Evolutionary conservation across 1,140 invertebrate genomes (phyloP).

Genomic region (Drosophila nigromelanica): DNA sequence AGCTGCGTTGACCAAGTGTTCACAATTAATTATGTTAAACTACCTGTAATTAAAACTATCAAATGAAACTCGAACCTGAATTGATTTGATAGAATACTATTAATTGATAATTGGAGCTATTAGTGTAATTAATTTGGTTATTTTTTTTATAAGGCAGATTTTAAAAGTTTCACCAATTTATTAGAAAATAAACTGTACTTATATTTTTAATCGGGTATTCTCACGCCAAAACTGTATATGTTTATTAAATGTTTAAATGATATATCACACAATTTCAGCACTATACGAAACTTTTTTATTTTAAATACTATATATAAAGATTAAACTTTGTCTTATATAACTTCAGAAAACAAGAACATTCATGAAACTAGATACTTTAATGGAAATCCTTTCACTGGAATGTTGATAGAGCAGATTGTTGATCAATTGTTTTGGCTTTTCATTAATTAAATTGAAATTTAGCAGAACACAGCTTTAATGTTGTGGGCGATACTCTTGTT

Average conservation of each 20-base stretch:
- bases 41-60: slow-evolving; percentile 59
- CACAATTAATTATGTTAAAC: slow-evolving; percentile 69
- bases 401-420: not conserved
- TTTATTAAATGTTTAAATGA: too few species aligned
- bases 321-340: too few species aligned
- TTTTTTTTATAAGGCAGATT: not conserved
- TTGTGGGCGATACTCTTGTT: slow-evolving; percentile 20
- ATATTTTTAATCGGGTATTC: too few species aligned
- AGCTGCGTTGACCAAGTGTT: slow-evolving; percentile 23
- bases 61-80: slow-evolving; percentile 38
- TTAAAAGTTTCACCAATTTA: not conserved
- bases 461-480: slow-evolving; percentile 8
- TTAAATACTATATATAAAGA: too few species aligned
- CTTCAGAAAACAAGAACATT: too few species aligned
- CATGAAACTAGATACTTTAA: not conserved
- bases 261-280: too few species aligned
- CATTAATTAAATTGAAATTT: slow-evolving; percentile 73
- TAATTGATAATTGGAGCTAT: not conserved
- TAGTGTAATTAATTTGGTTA: slow-evolving; percentile 13
- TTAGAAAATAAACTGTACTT: too few species aligned
- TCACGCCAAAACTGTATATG: too few species aligned
- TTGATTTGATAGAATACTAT: slow-evolving; percentile 24
- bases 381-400: slow-evolving; percentile 4
- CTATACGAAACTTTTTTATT: too few species aligned
- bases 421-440: slow-evolving; percentile 67